These are phyloP conservation scores for Peromyscus polionotus DNA, from an alignment of 2,113 vertebrate genomes.

Conservation along the genomic window DNA sequence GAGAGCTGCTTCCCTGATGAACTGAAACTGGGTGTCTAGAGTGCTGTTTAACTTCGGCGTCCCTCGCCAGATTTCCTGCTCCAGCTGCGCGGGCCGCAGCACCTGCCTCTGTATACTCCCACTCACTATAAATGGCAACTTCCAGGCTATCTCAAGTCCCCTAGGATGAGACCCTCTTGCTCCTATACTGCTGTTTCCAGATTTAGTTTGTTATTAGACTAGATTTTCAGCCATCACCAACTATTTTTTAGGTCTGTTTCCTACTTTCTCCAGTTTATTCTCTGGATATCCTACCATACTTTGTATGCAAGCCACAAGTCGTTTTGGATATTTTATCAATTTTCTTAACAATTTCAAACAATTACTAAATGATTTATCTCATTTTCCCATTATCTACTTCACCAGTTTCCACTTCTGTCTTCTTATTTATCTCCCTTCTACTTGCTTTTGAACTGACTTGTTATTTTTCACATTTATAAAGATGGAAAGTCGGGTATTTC, in stretches of 20 bases:
- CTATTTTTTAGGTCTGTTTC: neutral
- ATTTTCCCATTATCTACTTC: neutral
- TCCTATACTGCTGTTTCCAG: neutral
- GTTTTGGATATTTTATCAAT: neutral
- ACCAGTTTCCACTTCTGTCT: neutral
- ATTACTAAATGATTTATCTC: neutral
- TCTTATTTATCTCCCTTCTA: neutral
- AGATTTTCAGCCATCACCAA: neutral
- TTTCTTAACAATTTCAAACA: neutral
- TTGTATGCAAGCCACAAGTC: neutral
- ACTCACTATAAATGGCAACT: neutral
- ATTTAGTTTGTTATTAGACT: neutral
- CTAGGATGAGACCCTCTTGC: neutral
- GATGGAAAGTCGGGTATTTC: no score
- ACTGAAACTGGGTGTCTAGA: no score
- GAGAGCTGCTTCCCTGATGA: no score
- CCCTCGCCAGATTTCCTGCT: no score
- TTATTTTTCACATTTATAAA: neutral
- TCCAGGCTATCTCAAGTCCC: rapidly evolving
- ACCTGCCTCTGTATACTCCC: no score
- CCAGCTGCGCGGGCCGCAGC: no score
- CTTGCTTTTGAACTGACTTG: neutral
- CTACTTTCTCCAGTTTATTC: neutral
- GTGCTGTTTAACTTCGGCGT: no score
- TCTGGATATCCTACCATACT: neutral